Evolutionary conservation across 2,113 vertebrate genomes (phyloP), one percentile per base, ranked within the genome.

Genomic region (Aegotheles bennettii): DNA sequence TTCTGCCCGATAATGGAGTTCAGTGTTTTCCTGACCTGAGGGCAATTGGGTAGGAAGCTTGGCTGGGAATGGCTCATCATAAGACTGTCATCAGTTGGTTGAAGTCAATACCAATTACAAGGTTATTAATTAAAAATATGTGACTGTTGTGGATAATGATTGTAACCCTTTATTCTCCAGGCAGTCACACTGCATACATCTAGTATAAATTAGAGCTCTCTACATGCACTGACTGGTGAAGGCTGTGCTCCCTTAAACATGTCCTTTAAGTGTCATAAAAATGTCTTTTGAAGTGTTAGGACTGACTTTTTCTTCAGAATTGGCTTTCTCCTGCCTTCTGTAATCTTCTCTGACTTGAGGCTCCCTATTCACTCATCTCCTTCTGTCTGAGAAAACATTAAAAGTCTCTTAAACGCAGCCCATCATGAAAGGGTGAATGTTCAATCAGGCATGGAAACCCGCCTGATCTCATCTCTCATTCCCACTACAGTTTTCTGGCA

Each of bases 101-200:
- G 87, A 96, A 95, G 94, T 98, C 98, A 4, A 97, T 98, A 94
- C 94, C 97, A 98, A 97, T 98, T 98, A 98, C 94, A 90, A 83
- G 69, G 87, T 92, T 98, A 97, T 92, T 98, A 98, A 98, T 98
- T 98, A 98, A 98, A 98, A 96, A 83, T 95, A 86, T 89, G 96
- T 95, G 96, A 96, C 94, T 87, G 87, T 48, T 95, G 76, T 79
- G 80, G 80, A 84, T 92, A 97, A 81, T 89, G 95, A 96, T 89
- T 43, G 56, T 94, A 96, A 97, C 95, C 47, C 90, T 94, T 94
- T 79, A 13, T 87, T 93, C 95, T 91, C 89, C 65, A 70, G 70
- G 20, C 36, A 79, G 63, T 53, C 48, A 35, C n/a, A 53, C 4
- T 76, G 61, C 18, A 29, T 57, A 11, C 7, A 16, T 51, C 17